Percentiles rank a stretch among this genome's conserved stretches.
These are phyloP conservation scores for Synanthedon myopaeformis DNA, from an alignment of 2,888 invertebrate species.

Conservation along the genomic window DNA sequence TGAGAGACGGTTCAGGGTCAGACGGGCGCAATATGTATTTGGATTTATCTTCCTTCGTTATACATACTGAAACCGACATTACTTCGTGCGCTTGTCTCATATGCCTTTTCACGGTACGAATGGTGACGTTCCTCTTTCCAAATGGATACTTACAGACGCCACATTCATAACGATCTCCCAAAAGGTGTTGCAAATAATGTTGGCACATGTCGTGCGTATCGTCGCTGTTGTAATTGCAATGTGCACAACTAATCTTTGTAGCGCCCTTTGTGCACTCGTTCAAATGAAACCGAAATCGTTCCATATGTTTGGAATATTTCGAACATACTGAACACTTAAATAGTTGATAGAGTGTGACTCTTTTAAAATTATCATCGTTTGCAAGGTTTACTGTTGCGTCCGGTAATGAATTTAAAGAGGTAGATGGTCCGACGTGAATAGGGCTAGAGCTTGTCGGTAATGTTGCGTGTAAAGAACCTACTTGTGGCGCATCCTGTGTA, in stretches of 20 bases:
- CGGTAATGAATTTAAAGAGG: too few relatives aligned
- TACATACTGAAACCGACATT: not conserved
- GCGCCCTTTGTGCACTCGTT: constrained; percentile 8
- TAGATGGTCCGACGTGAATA: too few relatives aligned
- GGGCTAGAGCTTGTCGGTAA: too few relatives aligned
- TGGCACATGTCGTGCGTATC: constrained; percentile 14
- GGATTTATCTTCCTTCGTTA: not conserved
- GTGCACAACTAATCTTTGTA: constrained; percentile 14
- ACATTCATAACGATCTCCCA: constrained; percentile 15
- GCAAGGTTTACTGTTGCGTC: not conserved
- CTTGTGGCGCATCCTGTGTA: too few relatives aligned
- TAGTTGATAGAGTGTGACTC: not conserved
- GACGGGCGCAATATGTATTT: constrained; percentile 2
- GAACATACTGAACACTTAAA: constrained; percentile 35
- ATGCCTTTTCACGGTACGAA: constrained; percentile 20
- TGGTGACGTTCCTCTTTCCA: constrained; percentile 4
- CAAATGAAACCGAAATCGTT: constrained; percentile 15
- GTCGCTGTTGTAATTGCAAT: constrained; percentile 10
- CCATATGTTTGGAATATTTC: constrained; percentile 10
- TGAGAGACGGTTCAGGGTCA: constrained; percentile 4
- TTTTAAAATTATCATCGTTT: not conserved
- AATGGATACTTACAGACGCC: constrained; percentile 15
- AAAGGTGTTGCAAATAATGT: constrained; percentile 24
- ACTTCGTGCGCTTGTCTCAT: constrained; percentile 18
- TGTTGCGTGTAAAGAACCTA: too few relatives aligned